Conservation (phyloP, 2,113 vertebrate genomes). For the Alouatta palliata region DNA sequence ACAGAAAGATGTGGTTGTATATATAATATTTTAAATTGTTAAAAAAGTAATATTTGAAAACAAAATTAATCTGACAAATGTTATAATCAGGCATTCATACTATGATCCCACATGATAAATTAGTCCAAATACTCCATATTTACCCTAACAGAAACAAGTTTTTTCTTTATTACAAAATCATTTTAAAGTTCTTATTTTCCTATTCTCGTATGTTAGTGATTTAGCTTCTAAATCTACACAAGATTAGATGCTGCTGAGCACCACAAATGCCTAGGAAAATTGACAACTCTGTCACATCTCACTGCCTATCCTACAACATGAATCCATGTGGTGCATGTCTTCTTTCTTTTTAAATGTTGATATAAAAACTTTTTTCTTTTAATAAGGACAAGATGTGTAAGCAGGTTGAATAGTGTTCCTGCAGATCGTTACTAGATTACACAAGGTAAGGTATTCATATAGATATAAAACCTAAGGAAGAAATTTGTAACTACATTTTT, state of each 20-base stretch:
- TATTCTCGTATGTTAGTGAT: not conserved
- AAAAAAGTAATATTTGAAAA: not conserved
- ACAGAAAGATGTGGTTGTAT: not conserved
- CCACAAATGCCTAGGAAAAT: not conserved
- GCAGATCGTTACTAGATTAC: not conserved
- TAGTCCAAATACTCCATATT: not conserved
- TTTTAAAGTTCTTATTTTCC: not conserved
- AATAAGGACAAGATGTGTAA: not conserved
- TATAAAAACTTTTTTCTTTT: not conserved
- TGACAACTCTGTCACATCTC: not conserved
- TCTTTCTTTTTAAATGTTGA: not conserved
- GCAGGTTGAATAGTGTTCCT: not conserved
- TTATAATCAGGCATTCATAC: not conserved
- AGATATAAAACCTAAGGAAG: not conserved
- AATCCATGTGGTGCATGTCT: fast-evolving
- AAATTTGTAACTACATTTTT: not conserved
- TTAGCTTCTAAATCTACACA: not conserved
- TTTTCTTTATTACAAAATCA: not conserved
- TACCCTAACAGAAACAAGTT: not conserved
- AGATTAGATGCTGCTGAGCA: not conserved
- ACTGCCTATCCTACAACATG: not conserved
- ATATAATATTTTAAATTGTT: not conserved
- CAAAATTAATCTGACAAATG: not conserved
- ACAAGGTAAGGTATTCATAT: not conserved
- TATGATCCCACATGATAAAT: not conserved